phyloP scores from a whole-genome alignment of 2,113 vertebrate species.

The Halichoeres trimaculatus region DNA sequence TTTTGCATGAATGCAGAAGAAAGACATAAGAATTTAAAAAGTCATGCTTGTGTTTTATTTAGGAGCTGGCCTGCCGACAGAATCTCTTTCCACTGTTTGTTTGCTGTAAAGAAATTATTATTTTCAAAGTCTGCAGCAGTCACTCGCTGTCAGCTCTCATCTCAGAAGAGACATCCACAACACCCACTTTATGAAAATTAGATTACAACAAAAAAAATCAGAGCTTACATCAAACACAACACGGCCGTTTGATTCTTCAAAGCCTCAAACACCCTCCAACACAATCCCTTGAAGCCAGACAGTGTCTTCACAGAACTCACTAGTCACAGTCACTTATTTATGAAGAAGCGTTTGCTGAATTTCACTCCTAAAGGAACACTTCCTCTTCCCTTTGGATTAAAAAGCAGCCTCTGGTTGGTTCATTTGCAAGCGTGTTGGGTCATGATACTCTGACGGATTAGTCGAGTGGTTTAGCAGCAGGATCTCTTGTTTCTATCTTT shows the following conservation, averaged over 20 bases:
- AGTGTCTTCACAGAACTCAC: constrained; percentile 49
- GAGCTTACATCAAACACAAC: constrained; percentile 70
- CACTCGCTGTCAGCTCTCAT: constrained; percentile 53
- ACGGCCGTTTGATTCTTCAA: constrained; percentile 65
- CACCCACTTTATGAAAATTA: constrained; percentile 65
- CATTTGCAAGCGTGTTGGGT: constrained; percentile 56
- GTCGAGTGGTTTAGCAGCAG: constrained; percentile 40
- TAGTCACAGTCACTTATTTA: constrained; percentile 69
- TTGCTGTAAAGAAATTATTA: constrained; percentile 1
- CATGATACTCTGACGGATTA: constrained; percentile 57
- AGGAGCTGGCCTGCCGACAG: not conserved
- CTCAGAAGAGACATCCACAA: constrained; percentile 38
- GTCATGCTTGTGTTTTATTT: not conserved
- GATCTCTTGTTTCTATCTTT: constrained; percentile 32
- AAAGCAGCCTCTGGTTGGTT: constrained; percentile 47
- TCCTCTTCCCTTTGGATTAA: constrained; percentile 53
- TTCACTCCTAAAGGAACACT: constrained; percentile 49
- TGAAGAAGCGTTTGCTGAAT: constrained; percentile 55
- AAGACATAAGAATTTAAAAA: not conserved
- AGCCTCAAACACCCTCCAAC: constrained; percentile 46
- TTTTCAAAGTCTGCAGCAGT: constrained; percentile 22
- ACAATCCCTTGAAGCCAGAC: constrained; percentile 59
- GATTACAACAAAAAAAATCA: constrained; percentile 64
- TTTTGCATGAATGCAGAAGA: not conserved
- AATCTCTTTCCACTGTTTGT: not conserved